Evolutionary conservation across 2,888 invertebrate genomes (phyloP), one percentile per base, ranked within the genome.

Genomic region (Drosophila phalerata): DNA sequence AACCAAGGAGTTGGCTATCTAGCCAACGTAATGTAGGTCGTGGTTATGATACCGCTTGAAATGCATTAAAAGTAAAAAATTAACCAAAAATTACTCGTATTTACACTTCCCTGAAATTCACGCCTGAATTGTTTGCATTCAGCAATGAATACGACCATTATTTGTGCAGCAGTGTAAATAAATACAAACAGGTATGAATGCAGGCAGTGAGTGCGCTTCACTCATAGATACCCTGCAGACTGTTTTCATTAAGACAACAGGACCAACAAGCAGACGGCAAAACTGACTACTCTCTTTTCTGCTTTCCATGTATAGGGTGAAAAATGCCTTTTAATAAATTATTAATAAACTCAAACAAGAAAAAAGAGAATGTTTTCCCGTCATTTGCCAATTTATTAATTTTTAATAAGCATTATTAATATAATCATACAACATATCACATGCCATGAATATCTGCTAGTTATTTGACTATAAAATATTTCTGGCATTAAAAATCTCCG

Each of bases 21-120:
- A 57, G 65, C 47, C 30, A 62, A 40, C 43, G 68, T 61, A 61
- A 79, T 83, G 83, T 83, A 83, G 86, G 86, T 83, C 83, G 86
- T 70, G 75, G 66, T 65, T 76, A 52, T 19, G 19, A 53, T 56
- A 58, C 28, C 22, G 55, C 37, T 9, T 37, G 11, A 48, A 22
- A 22, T n/a, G 48, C 11, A 1, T 34, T 40, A 38, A 57, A 51
- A 37, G 30, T 25, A 40, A 55, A 65, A 42, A 66, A 60, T 56
- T 60, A 69, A 77, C 60, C 37, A 61, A 65, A 55, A 70, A 42
- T 64, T 43, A 43, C 55, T 43, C 34, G 34, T 71, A 66, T 81
- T 74, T 63, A 67, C 48, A 63, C 52, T 62, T 74, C 22, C 25
- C 53, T 60, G 47, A 42, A 62, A 63, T 66, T 49, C 40, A 58